Conservation (phyloP, 1,140 invertebrate species). For the Brachionus angularis region DNA sequence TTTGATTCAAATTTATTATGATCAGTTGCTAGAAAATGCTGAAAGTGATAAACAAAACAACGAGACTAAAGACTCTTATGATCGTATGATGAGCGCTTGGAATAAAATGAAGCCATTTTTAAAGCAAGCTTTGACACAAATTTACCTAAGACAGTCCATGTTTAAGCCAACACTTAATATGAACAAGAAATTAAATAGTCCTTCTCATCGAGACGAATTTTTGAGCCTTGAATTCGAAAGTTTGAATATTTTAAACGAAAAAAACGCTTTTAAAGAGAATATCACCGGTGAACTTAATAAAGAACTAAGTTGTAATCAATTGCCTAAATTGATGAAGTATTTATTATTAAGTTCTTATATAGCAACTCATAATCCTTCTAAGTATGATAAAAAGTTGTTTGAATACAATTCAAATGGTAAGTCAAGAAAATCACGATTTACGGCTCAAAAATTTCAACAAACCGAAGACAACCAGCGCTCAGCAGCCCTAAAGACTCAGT, state of each 20-base stretch:
- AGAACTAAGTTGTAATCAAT: conserved; percentile 26
- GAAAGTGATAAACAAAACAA: neutral
- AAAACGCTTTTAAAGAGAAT: too few relatives aligned
- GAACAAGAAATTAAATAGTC: neutral
- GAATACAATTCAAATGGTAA: conserved; percentile 32
- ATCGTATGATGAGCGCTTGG: conserved; percentile 36
- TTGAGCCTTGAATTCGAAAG: conserved; percentile 31
- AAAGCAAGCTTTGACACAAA: conserved; percentile 41
- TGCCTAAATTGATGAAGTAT: conserved; percentile 42
- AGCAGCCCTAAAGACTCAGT: conserved; percentile 34
- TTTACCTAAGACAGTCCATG: conserved; percentile 40
- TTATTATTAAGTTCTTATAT: conserved; percentile 32
- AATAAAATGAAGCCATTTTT: conserved; percentile 44
- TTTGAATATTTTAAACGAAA: conserved; percentile 39
- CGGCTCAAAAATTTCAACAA: conserved; percentile 41
- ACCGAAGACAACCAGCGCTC: conserved; percentile 42
- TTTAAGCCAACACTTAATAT: neutral
- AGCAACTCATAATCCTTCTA: conserved; percentile 41
- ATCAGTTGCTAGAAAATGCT: neutral
- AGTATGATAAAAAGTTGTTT: conserved; percentile 41
- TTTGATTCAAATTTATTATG: conserved; percentile 43
- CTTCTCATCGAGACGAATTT: conserved; percentile 2
- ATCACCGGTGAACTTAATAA: too few relatives aligned
- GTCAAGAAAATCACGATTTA: conserved; percentile 23
- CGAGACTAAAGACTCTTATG: neutral